Evolutionary conservation across 2,113 vertebrate genomes (phyloP).

Genomic region (Laticauda laticaudata): DNA sequence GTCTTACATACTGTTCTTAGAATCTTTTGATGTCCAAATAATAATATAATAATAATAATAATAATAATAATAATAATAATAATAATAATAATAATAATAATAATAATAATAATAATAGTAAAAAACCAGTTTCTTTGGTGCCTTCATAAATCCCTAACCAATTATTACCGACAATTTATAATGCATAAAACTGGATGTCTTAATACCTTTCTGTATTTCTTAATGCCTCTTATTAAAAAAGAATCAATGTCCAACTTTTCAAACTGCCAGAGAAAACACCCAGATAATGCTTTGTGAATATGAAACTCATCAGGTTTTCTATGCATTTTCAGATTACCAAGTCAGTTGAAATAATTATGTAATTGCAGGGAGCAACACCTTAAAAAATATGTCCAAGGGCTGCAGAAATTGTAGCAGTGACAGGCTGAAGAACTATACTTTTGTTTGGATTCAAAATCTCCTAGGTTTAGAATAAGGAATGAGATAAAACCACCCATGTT

Average conservation of each 20-base stretch:
- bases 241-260: not conserved
- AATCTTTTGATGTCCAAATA: conserved; percentile 1
- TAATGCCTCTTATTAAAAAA: not conserved
- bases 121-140: not conserved
- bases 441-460: not conserved
- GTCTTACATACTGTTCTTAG: not conserved
- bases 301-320: not conserved
- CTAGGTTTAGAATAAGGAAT: not conserved
- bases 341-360: not conserved
- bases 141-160: conserved; percentile 13
- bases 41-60: not conserved
- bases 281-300: not conserved
- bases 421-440: not conserved
- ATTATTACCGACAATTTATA: conserved; percentile 16
- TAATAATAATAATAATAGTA: not conserved
- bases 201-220: conserved; percentile 1
- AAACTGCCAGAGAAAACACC: not conserved
- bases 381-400: not conserved
- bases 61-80: not conserved
- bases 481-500: not conserved
- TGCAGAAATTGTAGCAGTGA: not conserved
- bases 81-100: not conserved
- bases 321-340: not conserved
- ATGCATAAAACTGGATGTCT: conserved; percentile 1
- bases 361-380: not conserved